Evolutionary conservation across 2,113 vertebrate species (phyloP).

Genomic region (Microtus richardsoni): DNA sequence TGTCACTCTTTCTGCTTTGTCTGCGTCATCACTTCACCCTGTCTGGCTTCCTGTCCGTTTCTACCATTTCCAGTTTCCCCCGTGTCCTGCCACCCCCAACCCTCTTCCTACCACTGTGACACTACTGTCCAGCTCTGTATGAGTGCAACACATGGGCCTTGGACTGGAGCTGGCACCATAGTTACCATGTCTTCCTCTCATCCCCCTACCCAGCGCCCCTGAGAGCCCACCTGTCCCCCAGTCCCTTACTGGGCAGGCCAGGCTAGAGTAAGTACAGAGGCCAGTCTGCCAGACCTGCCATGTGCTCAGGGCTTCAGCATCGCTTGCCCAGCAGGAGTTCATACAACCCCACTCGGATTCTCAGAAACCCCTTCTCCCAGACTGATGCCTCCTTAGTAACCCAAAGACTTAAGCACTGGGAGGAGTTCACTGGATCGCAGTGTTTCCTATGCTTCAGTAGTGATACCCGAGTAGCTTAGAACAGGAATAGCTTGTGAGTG

Average conservation of each 20-base stretch:
- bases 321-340: slow-evolving; percentile 65
- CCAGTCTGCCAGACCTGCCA: slow-evolving; percentile 53
- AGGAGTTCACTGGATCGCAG: neutral
- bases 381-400: neutral
- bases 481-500: neutral
- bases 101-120: neutral
- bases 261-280: slow-evolving; percentile 94
- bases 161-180: neutral
- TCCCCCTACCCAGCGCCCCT: slow-evolving; percentile 86
- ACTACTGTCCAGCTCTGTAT: slow-evolving; percentile 21
- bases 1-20: neutral
- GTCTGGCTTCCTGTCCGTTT: neutral
- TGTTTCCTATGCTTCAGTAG: neutral
- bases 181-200: slow-evolving; percentile 78
- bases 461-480: slow-evolving; percentile 7
- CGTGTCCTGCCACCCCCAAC: neutral
- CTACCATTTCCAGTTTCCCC: neutral
- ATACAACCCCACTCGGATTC: neutral
- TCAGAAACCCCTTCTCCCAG: neutral
- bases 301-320: slow-evolving; percentile 78
- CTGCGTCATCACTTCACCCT: neutral
- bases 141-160: neutral
- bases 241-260: slow-evolving; percentile 94
- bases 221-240: slow-evolving; percentile 86
- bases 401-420: neutral